Conservation (phyloP, 2,113 vertebrate genomes). For the Pan troglodytes region NHGRI_mPanTro3-v2.1_pri NC_072413.2:61661501-61662000, state of each 20-base stretch:
- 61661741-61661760: slow-evolving; percentile 69
- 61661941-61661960: slow-evolving; percentile 71
- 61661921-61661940: slow-evolving; percentile 79
- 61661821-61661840: slow-evolving; percentile 66
- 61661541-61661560: slow-evolving; percentile 64
- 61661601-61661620: slow-evolving; percentile 46
- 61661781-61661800: slow-evolving; percentile 46
- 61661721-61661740: slow-evolving; percentile 70
- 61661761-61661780: slow-evolving; percentile 69
- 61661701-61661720: slow-evolving; percentile 61
- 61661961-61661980: slow-evolving; percentile 72
- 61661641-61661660: slow-evolving; percentile 46
- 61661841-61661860: slow-evolving; percentile 78
- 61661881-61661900: slow-evolving; percentile 82
- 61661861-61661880: slow-evolving; percentile 80
- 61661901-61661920: slow-evolving; percentile 82
- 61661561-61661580: slow-evolving; percentile 69
- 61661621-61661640: slow-evolving; percentile 62
- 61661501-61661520: slow-evolving; percentile 63
- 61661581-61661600: slow-evolving; percentile 58
- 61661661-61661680: slow-evolving; percentile 57
- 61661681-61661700: slow-evolving; percentile 64
- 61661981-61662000: slow-evolving; percentile 70
- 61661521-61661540: slow-evolving; percentile 60
- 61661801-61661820: slow-evolving; percentile 74